Evolutionary conservation across 35 echinoderm and acorn worm species (phyloP), one percentile per base, ranked within the genome.

Genomic region (Eucidaris tribuloides): DNA sequence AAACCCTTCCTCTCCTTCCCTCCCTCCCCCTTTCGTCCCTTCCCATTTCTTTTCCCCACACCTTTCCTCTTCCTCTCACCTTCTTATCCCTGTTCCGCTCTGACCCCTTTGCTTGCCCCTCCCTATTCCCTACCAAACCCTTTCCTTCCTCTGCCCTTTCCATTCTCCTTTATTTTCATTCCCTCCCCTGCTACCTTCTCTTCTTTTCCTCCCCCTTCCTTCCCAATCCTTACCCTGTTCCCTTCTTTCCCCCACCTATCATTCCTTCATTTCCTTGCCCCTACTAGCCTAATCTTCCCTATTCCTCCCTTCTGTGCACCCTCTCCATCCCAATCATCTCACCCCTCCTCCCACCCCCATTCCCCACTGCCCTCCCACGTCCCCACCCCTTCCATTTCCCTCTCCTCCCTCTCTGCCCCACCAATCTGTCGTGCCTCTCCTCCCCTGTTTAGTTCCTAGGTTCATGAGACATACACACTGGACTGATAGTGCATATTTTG

Each of bases 71-170:
- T 66, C 83, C 87, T 20, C 90, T 36, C 46, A 55, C 65, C n/a
- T n/a, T n/a, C 18, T 82, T 62, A 40, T 87, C 84, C 54, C 86
- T 66, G 3, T 92, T 79, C 15, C 78, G 45, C 28, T 44, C 87
- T 27, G 81, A 61, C 39, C 85, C 87, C 62, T 49, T 63, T 22
- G 42, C 31, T 27, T 28, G 4, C 34, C 23, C 58, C 32, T 38
- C 14, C 46, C 79, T 5, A 36, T 42, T n/a, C 38, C 33, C 17
- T 38, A 19, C 32, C 7, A 41, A 15, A 41, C 23, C 19, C 6
- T 11, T 42, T 20, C 2, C 48, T 2, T n/a, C 63, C 55, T 60
- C 54, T 7, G 35, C 18, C 39, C 28, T 39, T 42, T 63, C 27
- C 57, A 19, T 36, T 7, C 54, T 59, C 54, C 55, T 64, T 35